Percentiles rank a stretch among this genome's conserved stretches.
Conservation (phyloP, 2,797 vertebrate species). For the Nannoperca australis region DNA sequence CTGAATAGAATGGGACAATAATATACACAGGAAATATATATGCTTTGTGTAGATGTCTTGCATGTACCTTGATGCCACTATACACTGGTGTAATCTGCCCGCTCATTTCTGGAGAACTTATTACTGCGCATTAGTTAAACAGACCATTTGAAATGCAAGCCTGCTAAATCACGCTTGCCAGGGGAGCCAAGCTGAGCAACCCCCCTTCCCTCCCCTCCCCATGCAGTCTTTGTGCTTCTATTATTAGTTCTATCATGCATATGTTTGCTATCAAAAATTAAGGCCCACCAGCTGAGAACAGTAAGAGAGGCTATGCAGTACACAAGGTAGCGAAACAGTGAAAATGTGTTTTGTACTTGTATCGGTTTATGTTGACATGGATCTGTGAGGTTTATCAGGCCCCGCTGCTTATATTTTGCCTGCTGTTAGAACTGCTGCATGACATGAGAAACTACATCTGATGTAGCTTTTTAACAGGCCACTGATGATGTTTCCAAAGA, state of each 20-base stretch:
- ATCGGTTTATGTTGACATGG: background rate
- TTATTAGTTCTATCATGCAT: slow-evolving; percentile 79
- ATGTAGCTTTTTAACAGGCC: slow-evolving; percentile 52
- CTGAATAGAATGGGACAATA: slow-evolving; percentile 35
- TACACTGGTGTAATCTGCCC: slow-evolving; percentile 57
- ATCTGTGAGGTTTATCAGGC: background rate
- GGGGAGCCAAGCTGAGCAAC: slow-evolving; percentile 47
- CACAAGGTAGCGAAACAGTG: slow-evolving; percentile 20
- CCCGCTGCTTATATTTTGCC: slow-evolving; percentile 12
- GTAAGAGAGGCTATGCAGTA: slow-evolving; percentile 14
- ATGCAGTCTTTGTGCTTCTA: slow-evolving; percentile 68
- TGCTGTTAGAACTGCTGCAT: slow-evolving; percentile 48
- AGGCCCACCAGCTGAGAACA: slow-evolving; percentile 60
- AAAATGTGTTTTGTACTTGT: background rate
- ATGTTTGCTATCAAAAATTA: slow-evolving; percentile 73
- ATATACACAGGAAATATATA: slow-evolving; percentile 35
- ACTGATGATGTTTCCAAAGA: slow-evolving; percentile 50
- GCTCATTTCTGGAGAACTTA: slow-evolving; percentile 77
- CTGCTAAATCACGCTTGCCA: slow-evolving; percentile 74
- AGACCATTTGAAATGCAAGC: slow-evolving; percentile 81
- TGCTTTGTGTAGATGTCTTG: slow-evolving; percentile 65
- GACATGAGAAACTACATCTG: slow-evolving; percentile 40
- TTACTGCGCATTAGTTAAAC: slow-evolving; percentile 82
- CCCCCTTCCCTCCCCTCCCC: slow-evolving; percentile 33
- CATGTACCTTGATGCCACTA: slow-evolving; percentile 62